Evolutionary conservation across 2,888 invertebrate species (phyloP), one percentile per base, ranked within the genome.

Genomic region (Tromatobia lineatoria): DNA sequence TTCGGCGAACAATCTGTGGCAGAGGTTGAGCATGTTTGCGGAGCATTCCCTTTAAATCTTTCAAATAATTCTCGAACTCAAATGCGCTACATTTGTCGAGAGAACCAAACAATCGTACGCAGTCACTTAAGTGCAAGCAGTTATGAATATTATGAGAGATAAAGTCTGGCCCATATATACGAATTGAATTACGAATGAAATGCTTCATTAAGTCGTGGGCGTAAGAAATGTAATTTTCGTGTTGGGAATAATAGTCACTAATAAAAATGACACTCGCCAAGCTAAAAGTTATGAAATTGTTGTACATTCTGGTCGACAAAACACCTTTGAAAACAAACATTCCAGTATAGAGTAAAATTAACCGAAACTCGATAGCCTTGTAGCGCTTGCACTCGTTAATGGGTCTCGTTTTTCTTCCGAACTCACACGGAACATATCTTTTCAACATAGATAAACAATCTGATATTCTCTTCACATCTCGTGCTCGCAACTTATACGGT

Each of bases 101-200:
- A 13, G 70, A 67, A n/a, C 91, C 91, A 77, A 82, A 87, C 13
- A 66, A 45, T 54, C 42, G 25, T 34, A 86, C 89, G 87, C 91
- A 91, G 71, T 88, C 80, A 47, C 88, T 83, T 25, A 91, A 74
- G 82, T 92, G 92, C 34, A 90, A 76, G 45, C 91, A 79, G 11
- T 76, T 83, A 86, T 92, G 92, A 8, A 92, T 87, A 89, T 92
- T 92, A 71, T 90, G 89, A 8, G 89, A 86, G 29, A 90, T 64
- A 57, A 86, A 84, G 42, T 90, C 87, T 20, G 84, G 71, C 13
- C 88, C 88, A 88, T 92, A 91, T 13, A 59, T 29, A 29, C 34
- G 59, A 29, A 20, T 45, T 50, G 61, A 74, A 47, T 18, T 50
- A 59, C 8, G 29, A 25, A 78, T 82, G 59, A 82, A 85, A 66